phyloP scores from a whole-genome alignment of 1,140 invertebrate genomes.

The Musca vetustissima region DNA sequence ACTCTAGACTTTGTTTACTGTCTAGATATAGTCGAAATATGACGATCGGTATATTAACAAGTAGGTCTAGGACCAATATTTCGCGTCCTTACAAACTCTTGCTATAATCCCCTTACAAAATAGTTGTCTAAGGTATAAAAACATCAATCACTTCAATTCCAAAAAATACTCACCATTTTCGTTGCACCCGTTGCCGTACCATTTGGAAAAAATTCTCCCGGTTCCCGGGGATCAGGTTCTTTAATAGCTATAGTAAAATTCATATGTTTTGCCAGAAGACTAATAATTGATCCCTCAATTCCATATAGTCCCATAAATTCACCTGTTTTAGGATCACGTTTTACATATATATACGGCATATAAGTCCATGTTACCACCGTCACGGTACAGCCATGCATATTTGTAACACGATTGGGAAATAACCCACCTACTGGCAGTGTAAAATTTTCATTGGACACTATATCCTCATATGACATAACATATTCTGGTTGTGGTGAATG shows the following conservation, averaged over 20 bases:
- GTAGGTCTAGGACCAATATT: too few species aligned
- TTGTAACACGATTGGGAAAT: slow-evolving; percentile 12
- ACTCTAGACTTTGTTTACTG: too few species aligned
- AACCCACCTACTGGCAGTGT: neutral
- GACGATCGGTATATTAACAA: too few species aligned
- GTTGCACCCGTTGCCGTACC: slow-evolving; percentile 43
- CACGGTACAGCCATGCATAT: slow-evolving; percentile 24
- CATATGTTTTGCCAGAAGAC: slow-evolving; percentile 36
- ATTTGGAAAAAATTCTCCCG: slow-evolving; percentile 35
- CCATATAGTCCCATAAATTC: slow-evolving; percentile 24
- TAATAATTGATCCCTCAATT: slow-evolving; percentile 42
- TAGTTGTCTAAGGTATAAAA: too few species aligned
- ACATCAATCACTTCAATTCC: too few species aligned
- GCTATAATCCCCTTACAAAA: too few species aligned
- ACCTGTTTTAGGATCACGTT: neutral
- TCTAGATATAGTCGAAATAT: too few species aligned
- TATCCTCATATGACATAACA: slow-evolving; percentile 30
- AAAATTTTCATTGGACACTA: neutral
- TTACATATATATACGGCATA: slow-evolving; percentile 15
- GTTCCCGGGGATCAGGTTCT: slow-evolving; percentile 26
- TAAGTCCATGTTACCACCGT: slow-evolving; percentile 4
- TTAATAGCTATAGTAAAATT: slow-evolving; percentile 39
- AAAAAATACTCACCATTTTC: slow-evolving; percentile 32
- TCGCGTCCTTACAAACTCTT: too few species aligned
- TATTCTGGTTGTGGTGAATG: slow-evolving; percentile 37